Conservation (phyloP, 2,113 vertebrate genomes). For the Caloenas nicobarica region DNA sequence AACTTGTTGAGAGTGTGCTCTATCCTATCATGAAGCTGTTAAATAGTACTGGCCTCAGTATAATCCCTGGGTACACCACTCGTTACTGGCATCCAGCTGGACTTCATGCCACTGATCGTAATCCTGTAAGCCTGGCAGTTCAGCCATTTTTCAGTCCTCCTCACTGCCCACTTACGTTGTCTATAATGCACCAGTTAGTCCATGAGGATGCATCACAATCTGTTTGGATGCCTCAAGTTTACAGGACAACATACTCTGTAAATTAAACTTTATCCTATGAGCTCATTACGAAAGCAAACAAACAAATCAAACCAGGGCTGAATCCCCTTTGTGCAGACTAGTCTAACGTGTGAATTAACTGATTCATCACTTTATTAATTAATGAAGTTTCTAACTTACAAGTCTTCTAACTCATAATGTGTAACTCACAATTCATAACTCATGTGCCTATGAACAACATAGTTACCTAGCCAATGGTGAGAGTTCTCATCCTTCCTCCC, state of each 20-base stretch:
- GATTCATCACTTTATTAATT: background rate
- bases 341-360: background rate
- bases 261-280: background rate
- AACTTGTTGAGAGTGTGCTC: background rate
- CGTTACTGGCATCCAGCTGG: background rate
- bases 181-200: background rate
- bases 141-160: background rate
- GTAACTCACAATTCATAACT: background rate
- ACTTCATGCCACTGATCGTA: background rate
- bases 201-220: background rate
- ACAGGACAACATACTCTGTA: background rate
- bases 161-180: background rate
- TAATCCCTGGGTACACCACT: background rate
- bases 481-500: background rate
- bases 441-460: background rate
- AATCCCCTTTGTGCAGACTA: background rate
- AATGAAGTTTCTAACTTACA: background rate
- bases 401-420: background rate
- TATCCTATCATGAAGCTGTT: background rate
- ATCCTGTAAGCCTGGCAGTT: background rate
- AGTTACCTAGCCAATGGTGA: background rate
- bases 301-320: background rate
- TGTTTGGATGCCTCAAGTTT: background rate
- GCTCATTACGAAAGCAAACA: background rate
- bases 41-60: background rate